Conservation (phyloP, 2,113 vertebrate species). For the Mixornis gularis region DNA sequence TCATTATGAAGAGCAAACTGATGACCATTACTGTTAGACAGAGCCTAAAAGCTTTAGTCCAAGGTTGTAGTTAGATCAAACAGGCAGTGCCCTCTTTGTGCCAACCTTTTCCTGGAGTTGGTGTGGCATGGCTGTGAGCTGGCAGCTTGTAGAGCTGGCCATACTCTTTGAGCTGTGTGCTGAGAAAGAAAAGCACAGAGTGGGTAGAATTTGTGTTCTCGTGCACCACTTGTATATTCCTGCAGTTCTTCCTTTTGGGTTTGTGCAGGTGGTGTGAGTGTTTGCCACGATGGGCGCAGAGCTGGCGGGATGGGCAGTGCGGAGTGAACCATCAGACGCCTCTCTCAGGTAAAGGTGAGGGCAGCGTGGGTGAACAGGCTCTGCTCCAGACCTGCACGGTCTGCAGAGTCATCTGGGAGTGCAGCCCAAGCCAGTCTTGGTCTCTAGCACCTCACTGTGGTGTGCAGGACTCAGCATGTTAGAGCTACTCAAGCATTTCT, state of each 20-base stretch:
- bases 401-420: not conserved
- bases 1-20: not conserved
- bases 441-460: slow-evolving; percentile 20
- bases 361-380: not conserved
- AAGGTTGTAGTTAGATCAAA: not conserved
- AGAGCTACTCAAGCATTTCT: rapidly evolving
- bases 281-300: rapidly evolving
- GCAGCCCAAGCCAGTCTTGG: not conserved
- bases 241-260: not conserved
- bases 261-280: not conserved
- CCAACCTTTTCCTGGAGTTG: rapidly evolving
- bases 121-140: not conserved
- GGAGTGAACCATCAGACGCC: rapidly evolving
- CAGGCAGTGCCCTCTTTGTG: not conserved
- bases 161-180: rapidly evolving
- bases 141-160: not conserved
- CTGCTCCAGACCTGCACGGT: not conserved
- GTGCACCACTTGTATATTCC: rapidly evolving
- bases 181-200: not conserved
- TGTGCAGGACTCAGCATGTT: not conserved
- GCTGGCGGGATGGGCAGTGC: rapidly evolving
- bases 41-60: not conserved
- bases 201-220: not conserved
- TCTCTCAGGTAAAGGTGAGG: not conserved
- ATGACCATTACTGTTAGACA: not conserved